Evolutionary conservation across 2,113 vertebrate genomes (phyloP).

Genomic region (Cheilinus undulatus): DNA sequence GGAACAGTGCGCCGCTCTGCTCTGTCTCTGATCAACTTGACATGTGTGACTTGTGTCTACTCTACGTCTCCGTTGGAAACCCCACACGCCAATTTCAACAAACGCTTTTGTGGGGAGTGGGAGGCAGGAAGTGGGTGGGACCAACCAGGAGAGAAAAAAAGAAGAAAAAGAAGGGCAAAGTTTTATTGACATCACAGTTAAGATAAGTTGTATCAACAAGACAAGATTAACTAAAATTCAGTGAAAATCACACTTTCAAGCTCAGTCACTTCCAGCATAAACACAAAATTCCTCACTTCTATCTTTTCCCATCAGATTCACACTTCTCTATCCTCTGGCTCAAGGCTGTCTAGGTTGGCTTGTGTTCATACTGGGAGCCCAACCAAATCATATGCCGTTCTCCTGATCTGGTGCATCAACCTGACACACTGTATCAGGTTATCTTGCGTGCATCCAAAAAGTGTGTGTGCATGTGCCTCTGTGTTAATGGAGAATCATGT

Average conservation of each 20-base stretch:
- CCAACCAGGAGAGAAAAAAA: conserved; percentile 8
- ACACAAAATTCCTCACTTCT: conserved; percentile 11
- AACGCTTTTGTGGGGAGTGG: conserved; percentile 36
- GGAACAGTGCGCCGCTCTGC: conserved; percentile 28
- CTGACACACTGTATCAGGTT: conserved; percentile 72
- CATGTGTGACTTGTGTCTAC: conserved; percentile 65
- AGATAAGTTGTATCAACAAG: background rate
- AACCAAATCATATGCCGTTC: conserved; percentile 60
- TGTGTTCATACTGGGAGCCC: conserved; percentile 51
- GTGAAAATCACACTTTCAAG: background rate
- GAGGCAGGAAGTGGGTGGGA: conserved; percentile 48
- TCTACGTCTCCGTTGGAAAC: conserved; percentile 55
- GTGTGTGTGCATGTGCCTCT: conserved; percentile 33
- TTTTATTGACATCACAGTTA: conserved; percentile 12
- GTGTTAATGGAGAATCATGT: conserved; percentile 66
- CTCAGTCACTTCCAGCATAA: conserved; percentile 9
- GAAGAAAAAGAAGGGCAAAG: conserved; percentile 24
- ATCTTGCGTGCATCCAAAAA: conserved; percentile 30
- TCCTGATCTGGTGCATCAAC: conserved; percentile 65
- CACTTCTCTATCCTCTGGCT: conserved; percentile 14
- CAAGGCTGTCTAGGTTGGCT: conserved; percentile 22
- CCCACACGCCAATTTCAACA: conserved; percentile 52
- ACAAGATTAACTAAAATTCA: background rate
- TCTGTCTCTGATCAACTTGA: conserved; percentile 71
- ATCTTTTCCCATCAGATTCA: conserved; percentile 24